Evolutionary conservation across 2,888 invertebrate species (phyloP).

Genomic region (Rhynchonema sp.): DNA sequence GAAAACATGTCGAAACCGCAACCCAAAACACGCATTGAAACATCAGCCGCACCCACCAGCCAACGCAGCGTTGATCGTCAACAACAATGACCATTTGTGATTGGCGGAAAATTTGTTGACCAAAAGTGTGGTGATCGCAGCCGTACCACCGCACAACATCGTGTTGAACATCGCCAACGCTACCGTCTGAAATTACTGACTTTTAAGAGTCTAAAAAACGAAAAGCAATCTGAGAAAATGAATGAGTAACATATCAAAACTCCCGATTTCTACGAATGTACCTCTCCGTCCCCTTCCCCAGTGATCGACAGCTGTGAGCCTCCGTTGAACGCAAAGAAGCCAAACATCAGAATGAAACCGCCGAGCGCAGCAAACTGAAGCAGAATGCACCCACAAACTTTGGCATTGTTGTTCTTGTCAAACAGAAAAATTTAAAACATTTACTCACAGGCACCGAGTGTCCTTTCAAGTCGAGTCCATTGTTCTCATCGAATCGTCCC

Average conservation of each 20-base stretch:
- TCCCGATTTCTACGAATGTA: no score
- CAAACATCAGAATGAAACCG: conserved; percentile 34
- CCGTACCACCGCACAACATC: conserved; percentile 32
- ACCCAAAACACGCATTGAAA: not conserved
- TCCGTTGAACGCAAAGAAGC: conserved; percentile 37
- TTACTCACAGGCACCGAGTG: conserved; percentile 27
- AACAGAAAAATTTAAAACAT: not conserved
- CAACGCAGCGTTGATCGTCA: conserved; percentile 33
- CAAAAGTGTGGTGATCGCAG: conserved; percentile 28
- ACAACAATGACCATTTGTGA: conserved; percentile 30
- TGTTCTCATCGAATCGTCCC: conserved; percentile 23
- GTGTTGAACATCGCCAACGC: conserved; percentile 32
- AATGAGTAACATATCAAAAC: not conserved
- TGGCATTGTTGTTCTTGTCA: no score
- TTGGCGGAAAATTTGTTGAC: conserved; percentile 21
- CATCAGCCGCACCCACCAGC: conserved; percentile 31
- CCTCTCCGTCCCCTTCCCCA: conserved; percentile 28
- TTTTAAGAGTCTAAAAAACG: no score
- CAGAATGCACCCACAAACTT: no score
- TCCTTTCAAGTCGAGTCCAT: conserved; percentile 16
- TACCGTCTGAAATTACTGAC: no score
- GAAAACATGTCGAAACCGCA: not conserved
- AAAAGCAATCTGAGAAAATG: not conserved
- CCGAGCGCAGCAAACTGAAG: conserved; percentile 35
- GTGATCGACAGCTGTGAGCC: conserved; percentile 32